phyloP scores from a whole-genome alignment of 2,888 invertebrate species.

The Phragmatobia fuliginosa region DNA sequence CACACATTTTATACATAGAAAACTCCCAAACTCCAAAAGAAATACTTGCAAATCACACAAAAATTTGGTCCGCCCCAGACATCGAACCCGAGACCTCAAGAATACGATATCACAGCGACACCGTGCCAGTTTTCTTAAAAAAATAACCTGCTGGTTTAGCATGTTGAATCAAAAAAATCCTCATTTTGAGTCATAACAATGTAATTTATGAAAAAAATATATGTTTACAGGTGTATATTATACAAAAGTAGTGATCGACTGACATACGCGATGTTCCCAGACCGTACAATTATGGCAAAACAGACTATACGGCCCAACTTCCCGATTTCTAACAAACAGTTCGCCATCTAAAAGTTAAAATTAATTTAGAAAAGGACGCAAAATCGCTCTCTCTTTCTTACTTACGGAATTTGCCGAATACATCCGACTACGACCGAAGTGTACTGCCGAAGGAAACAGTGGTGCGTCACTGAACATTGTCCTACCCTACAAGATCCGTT shows the following conservation, averaged over 20 bases:
- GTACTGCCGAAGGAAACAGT: constrained; percentile 31
- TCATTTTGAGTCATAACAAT: background rate
- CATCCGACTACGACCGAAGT: constrained; percentile 35
- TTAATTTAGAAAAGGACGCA: constrained; percentile 20
- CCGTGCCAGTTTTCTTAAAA: too few relatives aligned
- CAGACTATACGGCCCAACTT: constrained; percentile 35
- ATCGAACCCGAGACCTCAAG: too few relatives aligned
- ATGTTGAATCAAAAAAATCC: background rate
- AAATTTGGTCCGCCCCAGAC: too few relatives aligned
- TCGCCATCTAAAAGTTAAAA: constrained; percentile 15
- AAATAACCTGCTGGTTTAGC: background rate
- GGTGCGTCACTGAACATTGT: constrained; percentile 49
- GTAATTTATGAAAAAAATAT: too few relatives aligned
- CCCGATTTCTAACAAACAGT: constrained; percentile 32
- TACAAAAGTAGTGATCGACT: constrained; percentile 7
- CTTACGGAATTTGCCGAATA: constrained; percentile 24
- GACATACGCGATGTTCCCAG: constrained; percentile 31
- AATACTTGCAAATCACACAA: too few relatives aligned
- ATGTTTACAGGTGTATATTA: background rate
- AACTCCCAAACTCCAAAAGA: too few relatives aligned
- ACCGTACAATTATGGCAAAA: constrained; percentile 50
- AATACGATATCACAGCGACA: too few relatives aligned
- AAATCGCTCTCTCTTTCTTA: constrained; percentile 15
- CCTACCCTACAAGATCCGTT: constrained; percentile 53
- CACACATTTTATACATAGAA: too few relatives aligned